Conservation (phyloP, 2,888 invertebrate genomes). For the Cheiracanthium punctorium region DNA sequence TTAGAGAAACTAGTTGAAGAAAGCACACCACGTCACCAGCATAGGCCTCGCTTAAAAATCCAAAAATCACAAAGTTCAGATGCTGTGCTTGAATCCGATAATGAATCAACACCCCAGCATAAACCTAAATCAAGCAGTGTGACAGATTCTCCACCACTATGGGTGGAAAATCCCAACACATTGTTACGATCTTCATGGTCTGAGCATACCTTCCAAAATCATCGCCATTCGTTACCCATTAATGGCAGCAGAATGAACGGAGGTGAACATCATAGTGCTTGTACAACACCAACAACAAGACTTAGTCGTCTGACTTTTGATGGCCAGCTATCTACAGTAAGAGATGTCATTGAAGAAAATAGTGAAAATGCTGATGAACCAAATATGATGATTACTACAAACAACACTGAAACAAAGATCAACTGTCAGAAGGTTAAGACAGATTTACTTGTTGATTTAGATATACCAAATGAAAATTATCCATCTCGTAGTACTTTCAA, state of each 20-base stretch:
- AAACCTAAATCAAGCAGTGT: slow-evolving; percentile 37
- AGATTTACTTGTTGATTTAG: slow-evolving; percentile 54
- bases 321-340: slow-evolving; percentile 58
- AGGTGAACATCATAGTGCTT: slow-evolving; percentile 15
- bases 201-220: slow-evolving; percentile 38
- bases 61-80: slow-evolving; percentile 72
- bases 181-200: slow-evolving; percentile 55
- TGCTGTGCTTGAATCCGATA: slow-evolving; percentile 72
- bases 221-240: slow-evolving; percentile 25
- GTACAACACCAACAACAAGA: slow-evolving; percentile 48
- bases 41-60: slow-evolving; percentile 65
- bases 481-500: slow-evolving; percentile 32
- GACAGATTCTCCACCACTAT: slow-evolving; percentile 54
- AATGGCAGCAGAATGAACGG: slow-evolving; percentile 32
- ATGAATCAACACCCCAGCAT: slow-evolving; percentile 71
- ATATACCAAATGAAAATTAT: slow-evolving; percentile 23
- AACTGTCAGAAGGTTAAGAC: not conserved
- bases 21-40: slow-evolving; percentile 60
- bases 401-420: slow-evolving; percentile 13
- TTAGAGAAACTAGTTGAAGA: slow-evolving; percentile 71
- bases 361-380: slow-evolving; percentile 65
- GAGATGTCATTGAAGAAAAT: slow-evolving; percentile 68
- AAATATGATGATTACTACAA: slow-evolving; percentile 35
- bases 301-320: slow-evolving; percentile 44
- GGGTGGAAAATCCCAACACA: slow-evolving; percentile 64